A percentile compares a stretch with the other conserved stretches of the same genome.
Evolutionary conservation across 2,113 vertebrate species (phyloP).

Genomic region (Typhlomys cinereus): DNA sequence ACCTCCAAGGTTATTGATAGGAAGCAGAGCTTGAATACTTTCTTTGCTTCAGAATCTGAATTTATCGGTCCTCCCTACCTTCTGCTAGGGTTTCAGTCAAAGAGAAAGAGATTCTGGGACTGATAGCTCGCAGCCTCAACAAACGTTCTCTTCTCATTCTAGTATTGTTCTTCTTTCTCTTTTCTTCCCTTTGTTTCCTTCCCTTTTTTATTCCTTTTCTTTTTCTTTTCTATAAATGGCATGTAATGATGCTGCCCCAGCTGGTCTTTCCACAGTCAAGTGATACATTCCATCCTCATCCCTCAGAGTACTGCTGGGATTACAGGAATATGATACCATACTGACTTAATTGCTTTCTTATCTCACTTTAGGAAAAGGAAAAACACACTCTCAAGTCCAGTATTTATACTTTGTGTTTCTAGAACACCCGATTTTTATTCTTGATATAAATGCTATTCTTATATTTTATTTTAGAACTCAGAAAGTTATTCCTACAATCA

Average conservation of each 20-base stretch:
- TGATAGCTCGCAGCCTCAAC: too few species aligned
- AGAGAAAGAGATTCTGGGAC: too few species aligned
- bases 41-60: too few species aligned
- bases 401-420: neutral
- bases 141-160: too few species aligned
- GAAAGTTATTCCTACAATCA: neutral
- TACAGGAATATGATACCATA: neutral
- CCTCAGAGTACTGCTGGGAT: neutral
- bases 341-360: neutral
- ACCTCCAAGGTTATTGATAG: accelerated
- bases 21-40: neutral
- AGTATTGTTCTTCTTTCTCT: too few species aligned
- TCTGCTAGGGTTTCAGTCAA: too few species aligned
- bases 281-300: neutral
- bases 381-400: neutral
- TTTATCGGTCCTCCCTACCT: neutral
- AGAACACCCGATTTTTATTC: neutral
- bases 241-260: neutral
- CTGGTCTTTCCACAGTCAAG: neutral
- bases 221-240: neutral
- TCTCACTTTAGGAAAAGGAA: neutral
- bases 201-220: too few species aligned
- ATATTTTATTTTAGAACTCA: neutral
- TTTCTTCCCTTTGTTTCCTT: too few species aligned
- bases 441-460: neutral